These are phyloP conservation scores for Drosophila austrosaltans DNA, from an alignment of 2,888 invertebrate genomes.

Conservation along the genomic window DNA sequence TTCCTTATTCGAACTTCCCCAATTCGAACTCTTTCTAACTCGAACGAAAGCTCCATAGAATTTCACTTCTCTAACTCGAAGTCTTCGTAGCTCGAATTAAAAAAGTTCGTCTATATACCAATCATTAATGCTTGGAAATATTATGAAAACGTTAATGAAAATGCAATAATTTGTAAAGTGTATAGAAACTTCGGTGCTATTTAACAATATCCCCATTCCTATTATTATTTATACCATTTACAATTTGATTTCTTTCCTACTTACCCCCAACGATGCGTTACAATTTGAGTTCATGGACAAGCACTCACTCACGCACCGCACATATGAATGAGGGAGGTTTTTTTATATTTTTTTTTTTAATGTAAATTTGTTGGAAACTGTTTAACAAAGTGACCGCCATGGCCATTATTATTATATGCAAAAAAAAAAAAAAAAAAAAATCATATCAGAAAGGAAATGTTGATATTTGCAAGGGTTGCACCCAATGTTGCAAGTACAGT, in stretches of 20 bases:
- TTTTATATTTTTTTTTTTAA: conserved; percentile 13
- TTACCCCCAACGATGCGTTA: conserved; percentile 29
- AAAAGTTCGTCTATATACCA: no score
- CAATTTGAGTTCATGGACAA: conserved; percentile 69
- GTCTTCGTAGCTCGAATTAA: no score
- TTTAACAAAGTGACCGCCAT: conserved; percentile 35
- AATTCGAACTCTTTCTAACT: no score
- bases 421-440: neutral
- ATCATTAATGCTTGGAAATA: neutral
- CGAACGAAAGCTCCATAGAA: no score
- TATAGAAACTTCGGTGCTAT: neutral
- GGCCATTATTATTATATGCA: conserved; percentile 10
- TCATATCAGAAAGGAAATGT: conserved; percentile 24
- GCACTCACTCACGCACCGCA: conserved; percentile 42
- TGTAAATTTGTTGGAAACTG: conserved; percentile 14
- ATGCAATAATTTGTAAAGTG: neutral
- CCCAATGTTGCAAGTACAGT: conserved; percentile 3
- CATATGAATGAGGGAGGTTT: conserved; percentile 38
- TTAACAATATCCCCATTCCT: conserved; percentile 8
- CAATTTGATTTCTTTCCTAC: conserved; percentile 34
- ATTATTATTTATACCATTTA: conserved; percentile 16
- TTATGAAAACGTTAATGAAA: neutral
- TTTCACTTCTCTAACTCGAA: no score
- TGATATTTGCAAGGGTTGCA: conserved; percentile 18
- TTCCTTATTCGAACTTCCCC: no score